Evolutionary conservation across 2,113 vertebrate species (phyloP), one percentile per base, ranked within the genome.

Genomic region (Irena cyanogastra): DNA sequence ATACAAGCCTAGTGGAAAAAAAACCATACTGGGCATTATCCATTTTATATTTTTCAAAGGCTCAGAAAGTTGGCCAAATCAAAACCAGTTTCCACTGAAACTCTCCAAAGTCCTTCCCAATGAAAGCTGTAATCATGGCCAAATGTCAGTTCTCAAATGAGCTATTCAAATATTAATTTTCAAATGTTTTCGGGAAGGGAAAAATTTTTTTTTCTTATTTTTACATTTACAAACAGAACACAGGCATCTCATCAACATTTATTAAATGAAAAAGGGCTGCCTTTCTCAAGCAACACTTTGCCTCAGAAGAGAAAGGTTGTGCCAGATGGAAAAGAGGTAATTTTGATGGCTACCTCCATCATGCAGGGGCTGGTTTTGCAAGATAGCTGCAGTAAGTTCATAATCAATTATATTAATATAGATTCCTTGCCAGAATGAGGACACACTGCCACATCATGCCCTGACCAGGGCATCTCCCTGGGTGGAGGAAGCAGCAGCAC

Each of bases 61-160:
- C 41, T 87, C 45, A 65, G 61, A 80, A 92, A 52, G 59, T 21
- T 90, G 78, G 70, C 71, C 93, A 88, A 85, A 95, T 93, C 84
- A 91, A 91, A 83, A 50, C 39, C 1, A 59, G 22, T 94, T 95
- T 94, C 89, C 78, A 95, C 69, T 89, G 63, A 80, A 94, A 83
- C 21, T 75, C 68, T 91, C 78, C 66, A 54, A 91, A 89, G 49
- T 64, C 44, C 45, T 82, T 85, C 87, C 61, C 66, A 76, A 27
- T 42, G 70, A 65, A 82, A 95, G 61, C 53, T 85, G 6, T 53
- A 80, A 65, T n/a, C n/a, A 10, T 39, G 77, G 20, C 33, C 77
- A 95, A 93, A 53, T 72, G 24, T 69, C 70, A 87, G 13, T 79
- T 83, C 63, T 83, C 47, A 87, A 71, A 16, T 33, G 26, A 84